Evolutionary conservation across 2,888 invertebrate genomes (phyloP).

Genomic region (Pomacea canaliculata): DNA sequence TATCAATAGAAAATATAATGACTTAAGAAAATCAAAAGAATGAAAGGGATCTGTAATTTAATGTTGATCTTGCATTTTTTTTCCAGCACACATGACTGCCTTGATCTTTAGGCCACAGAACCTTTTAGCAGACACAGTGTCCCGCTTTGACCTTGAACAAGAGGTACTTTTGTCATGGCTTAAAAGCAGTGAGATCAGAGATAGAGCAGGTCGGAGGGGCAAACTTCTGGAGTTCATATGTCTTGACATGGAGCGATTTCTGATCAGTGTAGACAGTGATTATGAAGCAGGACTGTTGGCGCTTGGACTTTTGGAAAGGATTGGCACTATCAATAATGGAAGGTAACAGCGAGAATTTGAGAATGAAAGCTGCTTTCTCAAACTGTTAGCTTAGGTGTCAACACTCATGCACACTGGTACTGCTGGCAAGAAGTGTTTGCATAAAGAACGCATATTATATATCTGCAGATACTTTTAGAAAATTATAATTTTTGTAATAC

Average conservation of each 20-base stretch:
- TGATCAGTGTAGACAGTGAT: constrained; percentile 49
- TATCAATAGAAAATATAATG: no score
- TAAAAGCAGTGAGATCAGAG: constrained; percentile 45
- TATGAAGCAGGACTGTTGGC: constrained; percentile 54
- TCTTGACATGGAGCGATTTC: constrained; percentile 50
- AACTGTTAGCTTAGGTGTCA: not conserved
- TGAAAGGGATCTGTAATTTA: no score
- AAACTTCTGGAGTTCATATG: constrained; percentile 39
- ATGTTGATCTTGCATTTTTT: not conserved
- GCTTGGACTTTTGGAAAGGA: constrained; percentile 59
- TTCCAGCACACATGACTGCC: not conserved
- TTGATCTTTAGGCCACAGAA: constrained; percentile 36
- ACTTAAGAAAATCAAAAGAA: no score
- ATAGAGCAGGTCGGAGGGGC: not conserved
- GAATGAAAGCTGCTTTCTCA: no score
- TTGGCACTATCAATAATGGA: constrained; percentile 29
- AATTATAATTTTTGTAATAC: no score
- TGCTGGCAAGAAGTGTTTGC: not conserved
- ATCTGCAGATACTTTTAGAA: no score
- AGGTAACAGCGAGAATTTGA: constrained; percentile 1
- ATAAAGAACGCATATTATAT: not conserved
- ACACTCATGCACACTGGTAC: not conserved
- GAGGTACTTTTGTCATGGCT: constrained; percentile 55
- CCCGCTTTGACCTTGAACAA: constrained; percentile 57
- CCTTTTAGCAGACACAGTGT: constrained; percentile 57